Conservation (phyloP, 1,140 invertebrate genomes). For the Orchestia grillus region DNA sequence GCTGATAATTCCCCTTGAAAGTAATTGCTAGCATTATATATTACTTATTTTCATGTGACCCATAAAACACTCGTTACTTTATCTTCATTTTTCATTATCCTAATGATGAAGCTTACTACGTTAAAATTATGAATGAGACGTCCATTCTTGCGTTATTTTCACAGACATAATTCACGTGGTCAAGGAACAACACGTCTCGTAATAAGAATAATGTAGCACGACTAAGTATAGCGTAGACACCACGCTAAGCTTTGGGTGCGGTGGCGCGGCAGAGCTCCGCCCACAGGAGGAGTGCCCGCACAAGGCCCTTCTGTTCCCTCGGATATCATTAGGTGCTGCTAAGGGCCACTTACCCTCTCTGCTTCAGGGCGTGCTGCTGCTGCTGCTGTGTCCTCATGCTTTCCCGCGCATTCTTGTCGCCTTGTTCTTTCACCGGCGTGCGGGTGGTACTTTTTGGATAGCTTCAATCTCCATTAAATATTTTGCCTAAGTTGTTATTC, state of each 20-base stretch:
- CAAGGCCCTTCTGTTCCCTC: conserved; percentile 43
- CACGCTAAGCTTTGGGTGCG: background rate
- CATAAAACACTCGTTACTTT: background rate
- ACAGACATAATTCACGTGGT: background rate
- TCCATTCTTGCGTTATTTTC: background rate
- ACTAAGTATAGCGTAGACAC: background rate
- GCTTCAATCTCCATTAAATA: background rate
- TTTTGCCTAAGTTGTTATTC: background rate
- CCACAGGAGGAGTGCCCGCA: background rate
- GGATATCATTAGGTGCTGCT: conserved; percentile 37
- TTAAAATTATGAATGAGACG: background rate
- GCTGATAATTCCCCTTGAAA: background rate
- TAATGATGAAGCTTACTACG: background rate
- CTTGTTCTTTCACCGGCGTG: background rate
- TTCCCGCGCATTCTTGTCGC: background rate
- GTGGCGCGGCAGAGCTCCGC: background rate
- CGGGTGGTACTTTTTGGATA: background rate
- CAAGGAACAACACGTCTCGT: background rate
- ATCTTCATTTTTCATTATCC: background rate
- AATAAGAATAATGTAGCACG: background rate
- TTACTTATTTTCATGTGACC: background rate
- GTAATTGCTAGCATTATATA: background rate
- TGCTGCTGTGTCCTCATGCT: background rate
- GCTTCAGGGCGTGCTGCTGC: background rate
- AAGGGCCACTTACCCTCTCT: conserved; percentile 44